Evolutionary conservation across 1,140 invertebrate species (phyloP).

Genomic region (Tetranychus urticae): DNA sequence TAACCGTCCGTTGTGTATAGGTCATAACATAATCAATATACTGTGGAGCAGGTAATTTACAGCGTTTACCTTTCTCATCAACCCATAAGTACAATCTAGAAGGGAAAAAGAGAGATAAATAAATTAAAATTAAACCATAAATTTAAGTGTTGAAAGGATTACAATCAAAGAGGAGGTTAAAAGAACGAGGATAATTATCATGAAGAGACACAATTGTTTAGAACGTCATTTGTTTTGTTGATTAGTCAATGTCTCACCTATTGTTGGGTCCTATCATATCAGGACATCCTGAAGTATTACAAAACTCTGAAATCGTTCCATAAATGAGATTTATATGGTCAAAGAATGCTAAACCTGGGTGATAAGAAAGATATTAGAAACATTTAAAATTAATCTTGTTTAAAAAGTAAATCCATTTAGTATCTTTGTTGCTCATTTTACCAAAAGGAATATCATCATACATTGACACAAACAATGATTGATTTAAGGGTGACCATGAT

Average conservation of each 20-base stretch:
- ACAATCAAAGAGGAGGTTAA: too few relatives aligned
- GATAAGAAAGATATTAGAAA: constrained; percentile 7
- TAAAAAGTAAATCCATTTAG: too few relatives aligned
- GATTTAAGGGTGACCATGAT: too few relatives aligned
- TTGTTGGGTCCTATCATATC: constrained; percentile 83
- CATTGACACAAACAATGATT: neutral
- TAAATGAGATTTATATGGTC: constrained; percentile 94
- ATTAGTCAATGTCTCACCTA: constrained; percentile 33
- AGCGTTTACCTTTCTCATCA: constrained; percentile 95
- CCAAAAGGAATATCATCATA: neutral
- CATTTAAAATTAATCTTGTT: too few relatives aligned
- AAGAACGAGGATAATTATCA: too few relatives aligned
- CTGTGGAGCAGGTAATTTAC: constrained; percentile 79
- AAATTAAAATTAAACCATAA: neutral
- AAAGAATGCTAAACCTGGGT: constrained; percentile 75
- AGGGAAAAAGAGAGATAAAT: constrained; percentile 2
- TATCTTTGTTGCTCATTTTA: neutral
- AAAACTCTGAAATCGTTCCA: constrained; percentile 91
- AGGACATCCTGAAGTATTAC: constrained; percentile 70
- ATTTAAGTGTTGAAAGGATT: too few relatives aligned
- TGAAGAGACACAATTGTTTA: too few relatives aligned
- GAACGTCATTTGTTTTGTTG: neutral
- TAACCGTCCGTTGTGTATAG: constrained; percentile 85
- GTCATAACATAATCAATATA: constrained; percentile 98
- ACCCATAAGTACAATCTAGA: constrained; percentile 84